Percentiles rank a stretch among this genome's conserved stretches.
These are phyloP conservation scores for Protomyctophum bolini DNA, from an alignment of 2,113 vertebrate genomes.

Conservation along the genomic window DNA sequence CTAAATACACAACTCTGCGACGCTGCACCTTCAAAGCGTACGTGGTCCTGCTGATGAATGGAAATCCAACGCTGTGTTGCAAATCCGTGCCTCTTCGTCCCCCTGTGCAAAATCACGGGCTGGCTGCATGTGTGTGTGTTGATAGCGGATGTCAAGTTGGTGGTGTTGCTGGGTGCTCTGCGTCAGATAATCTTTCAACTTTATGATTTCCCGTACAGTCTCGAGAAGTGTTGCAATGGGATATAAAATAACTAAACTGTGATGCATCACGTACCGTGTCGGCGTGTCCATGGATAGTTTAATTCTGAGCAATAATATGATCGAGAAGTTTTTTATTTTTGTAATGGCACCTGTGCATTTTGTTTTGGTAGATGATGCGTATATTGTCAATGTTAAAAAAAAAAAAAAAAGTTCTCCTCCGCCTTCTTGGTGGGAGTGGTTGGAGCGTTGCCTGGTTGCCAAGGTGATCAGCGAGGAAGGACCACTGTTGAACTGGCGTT, in stretches of 20 bases:
- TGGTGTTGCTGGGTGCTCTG: conserved; percentile 3
- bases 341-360: no score
- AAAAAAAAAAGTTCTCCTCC: conserved; percentile 1
- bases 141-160: conserved; percentile 55
- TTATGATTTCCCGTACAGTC: no score
- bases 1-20: conserved; percentile 4
- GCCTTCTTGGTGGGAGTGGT: conserved; percentile 63
- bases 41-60: conserved; percentile 20
- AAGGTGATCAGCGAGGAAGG: neutral
- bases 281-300: no score
- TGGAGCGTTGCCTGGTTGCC: conserved; percentile 51
- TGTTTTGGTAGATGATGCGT: no score
- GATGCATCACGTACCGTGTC: no score
- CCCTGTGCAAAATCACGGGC: conserved; percentile 49
- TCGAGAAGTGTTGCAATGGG: no score
- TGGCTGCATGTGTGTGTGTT: conserved; percentile 28
- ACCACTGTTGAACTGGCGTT: neutral
- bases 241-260: no score
- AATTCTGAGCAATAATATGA: no score
- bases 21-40: neutral
- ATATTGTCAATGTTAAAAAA: no score
- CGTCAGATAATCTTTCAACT: no score
- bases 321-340: no score
- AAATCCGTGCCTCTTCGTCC: conserved; percentile 45
- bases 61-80: conserved; percentile 32